phyloP scores from a whole-genome alignment of 2,888 invertebrate genomes.

The Scaeva pyrastri region DNA sequence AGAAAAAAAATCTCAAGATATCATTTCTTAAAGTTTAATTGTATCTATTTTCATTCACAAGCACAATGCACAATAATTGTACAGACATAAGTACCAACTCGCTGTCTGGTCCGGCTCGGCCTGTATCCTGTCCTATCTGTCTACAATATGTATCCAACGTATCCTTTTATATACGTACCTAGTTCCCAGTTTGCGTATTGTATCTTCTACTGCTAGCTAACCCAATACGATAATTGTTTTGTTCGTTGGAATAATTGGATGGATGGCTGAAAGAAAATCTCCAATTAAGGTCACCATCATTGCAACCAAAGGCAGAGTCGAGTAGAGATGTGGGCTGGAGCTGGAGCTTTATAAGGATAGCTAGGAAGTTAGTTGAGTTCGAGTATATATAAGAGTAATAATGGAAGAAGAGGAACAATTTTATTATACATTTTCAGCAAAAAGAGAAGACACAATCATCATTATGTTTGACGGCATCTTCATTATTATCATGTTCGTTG shows the following conservation, averaged over 20 bases:
- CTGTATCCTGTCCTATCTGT: neutral
- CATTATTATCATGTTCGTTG: constrained; percentile 15
- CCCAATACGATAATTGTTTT: constrained; percentile 42
- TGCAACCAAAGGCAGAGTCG: constrained; percentile 22
- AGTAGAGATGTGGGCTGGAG: too few species aligned
- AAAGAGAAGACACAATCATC: constrained; percentile 17
- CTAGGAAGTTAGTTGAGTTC: neutral
- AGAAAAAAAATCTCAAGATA: neutral
- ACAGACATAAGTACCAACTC: too few species aligned
- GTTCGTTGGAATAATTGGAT: constrained; percentile 46
- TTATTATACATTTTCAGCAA: constrained; percentile 4
- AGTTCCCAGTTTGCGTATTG: neutral
- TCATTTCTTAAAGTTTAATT: neutral
- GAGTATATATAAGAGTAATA: neutral
- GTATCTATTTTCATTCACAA: neutral
- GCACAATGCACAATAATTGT: too few species aligned
- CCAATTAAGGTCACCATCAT: constrained; percentile 45
- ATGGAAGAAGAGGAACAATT: constrained; percentile 28
- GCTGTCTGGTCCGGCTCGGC: too few species aligned
- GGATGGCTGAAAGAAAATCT: constrained; percentile 42
- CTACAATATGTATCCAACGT: neutral
- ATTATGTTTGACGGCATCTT: neutral
- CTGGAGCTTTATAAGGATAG: constrained; percentile 14
- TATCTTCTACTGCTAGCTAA: neutral
- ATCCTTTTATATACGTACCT: neutral